Evolutionary conservation across 2,888 invertebrate genomes (phyloP), one percentile per base, ranked within the genome.

Genomic region (Nomada fabriciana): DNA sequence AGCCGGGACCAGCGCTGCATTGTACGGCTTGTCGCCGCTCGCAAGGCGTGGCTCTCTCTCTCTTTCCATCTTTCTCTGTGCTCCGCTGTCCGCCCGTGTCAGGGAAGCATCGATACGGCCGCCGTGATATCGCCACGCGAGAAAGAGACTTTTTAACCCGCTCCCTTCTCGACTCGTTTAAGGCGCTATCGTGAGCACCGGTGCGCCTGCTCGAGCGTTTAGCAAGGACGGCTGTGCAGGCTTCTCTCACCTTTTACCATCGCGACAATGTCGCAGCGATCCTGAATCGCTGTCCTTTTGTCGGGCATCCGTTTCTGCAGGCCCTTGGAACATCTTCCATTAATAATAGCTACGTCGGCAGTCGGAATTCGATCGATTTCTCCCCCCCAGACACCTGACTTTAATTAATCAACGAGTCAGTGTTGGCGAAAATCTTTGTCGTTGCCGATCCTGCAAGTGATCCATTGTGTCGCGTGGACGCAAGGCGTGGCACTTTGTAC

Each of bases 1-100:
- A 23, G 73, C 65, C 65, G 25, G 52, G 64, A 53, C 76, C 57
- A 73, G 68, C 83, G 83, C 70, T 87, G 86, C 85, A 87, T 87
- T 87, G 86, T 86, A 76, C 52, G 68, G 57, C 73, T 78, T 86
- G 81, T 87, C 84, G 79, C 81, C 79, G 77, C 67, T 72, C 55
- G 76, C 60, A 65, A 79, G 80, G 80, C 80, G 80, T 80, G 80
- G 80, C 80, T 63, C 80, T 72, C 61, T 64, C 23, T 47, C 50
- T 63, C 25, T 64, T 15, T 81, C 60, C 76, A 68, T 61, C 53
- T 50, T 52, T 18, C 47, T 47, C 47, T 47, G 47, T 15, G 47
- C 47, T 29, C 42, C 29, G 20, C 13, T 59, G n/a, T 64, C 23
- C 25, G 25, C n/a, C 55, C 57, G 69, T 59, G 57, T 73, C 72